Evolutionary conservation across 2,797 vertebrate species (phyloP).

Genomic region (Centropyge bicolor): DNA sequence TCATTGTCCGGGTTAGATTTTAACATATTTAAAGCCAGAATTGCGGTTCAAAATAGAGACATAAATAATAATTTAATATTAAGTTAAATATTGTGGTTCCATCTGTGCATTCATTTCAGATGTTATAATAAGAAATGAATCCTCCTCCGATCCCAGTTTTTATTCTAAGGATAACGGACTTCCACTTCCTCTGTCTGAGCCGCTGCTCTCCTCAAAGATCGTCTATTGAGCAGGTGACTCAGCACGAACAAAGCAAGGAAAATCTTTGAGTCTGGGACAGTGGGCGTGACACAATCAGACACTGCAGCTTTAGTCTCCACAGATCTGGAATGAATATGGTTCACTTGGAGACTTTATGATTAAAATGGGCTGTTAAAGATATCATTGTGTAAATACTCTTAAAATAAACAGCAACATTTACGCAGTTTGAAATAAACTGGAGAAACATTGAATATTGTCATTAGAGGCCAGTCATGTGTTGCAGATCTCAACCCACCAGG

Average conservation of each 20-base stretch:
- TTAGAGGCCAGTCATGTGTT: neutral
- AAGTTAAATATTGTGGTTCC: neutral
- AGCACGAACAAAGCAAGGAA: neutral
- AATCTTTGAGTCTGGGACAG: neutral
- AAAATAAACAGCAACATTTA: too few relatives aligned
- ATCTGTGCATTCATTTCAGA: neutral
- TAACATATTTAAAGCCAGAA: too few relatives aligned
- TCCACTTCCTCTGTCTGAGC: constrained; percentile 33
- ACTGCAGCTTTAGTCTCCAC: neutral
- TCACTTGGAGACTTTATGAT: neutral
- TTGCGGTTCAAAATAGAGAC: neutral
- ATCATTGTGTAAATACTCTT: too few relatives aligned
- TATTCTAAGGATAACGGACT: constrained; percentile 61
- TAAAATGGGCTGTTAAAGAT: too few relatives aligned
- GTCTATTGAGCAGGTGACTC: constrained; percentile 13
- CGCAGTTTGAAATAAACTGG: neutral
- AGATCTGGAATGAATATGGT: neutral
- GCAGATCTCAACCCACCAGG: neutral
- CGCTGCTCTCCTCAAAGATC: constrained; percentile 56
- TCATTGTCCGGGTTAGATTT: neutral
- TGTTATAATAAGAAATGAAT: neutral
- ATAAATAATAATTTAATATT: too few relatives aligned
- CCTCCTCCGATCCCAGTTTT: neutral
- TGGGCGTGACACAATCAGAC: neutral
- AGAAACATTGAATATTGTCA: neutral